A percentile compares a stretch with the other conserved stretches of the same genome.
Evolutionary conservation across 2,888 invertebrate species (phyloP).

Genomic region (Hartigia nigra): DNA sequence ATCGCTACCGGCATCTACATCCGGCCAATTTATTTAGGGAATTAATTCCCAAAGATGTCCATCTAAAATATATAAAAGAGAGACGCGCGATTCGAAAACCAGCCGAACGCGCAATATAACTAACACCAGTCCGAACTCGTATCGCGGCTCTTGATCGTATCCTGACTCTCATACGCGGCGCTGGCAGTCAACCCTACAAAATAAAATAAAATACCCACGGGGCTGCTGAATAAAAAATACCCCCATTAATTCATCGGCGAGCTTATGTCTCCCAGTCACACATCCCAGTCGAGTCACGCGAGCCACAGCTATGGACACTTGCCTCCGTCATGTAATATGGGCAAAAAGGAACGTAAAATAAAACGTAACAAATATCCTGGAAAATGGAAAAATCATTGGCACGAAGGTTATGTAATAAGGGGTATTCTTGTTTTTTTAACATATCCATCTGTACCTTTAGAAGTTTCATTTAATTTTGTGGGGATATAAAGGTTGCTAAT

Average conservation of each 20-base stretch:
- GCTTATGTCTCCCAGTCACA: constrained; percentile 32
- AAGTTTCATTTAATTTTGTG: neutral
- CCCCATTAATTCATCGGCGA: constrained; percentile 51
- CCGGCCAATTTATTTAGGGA: constrained; percentile 35
- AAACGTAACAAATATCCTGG: neutral
- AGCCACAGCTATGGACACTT: neutral
- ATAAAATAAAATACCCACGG: constrained; percentile 41
- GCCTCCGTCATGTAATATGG: neutral
- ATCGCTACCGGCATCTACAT: constrained; percentile 29
- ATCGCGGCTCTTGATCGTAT: constrained; percentile 40
- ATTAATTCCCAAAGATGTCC: constrained; percentile 30
- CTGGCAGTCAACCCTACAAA: constrained; percentile 34
- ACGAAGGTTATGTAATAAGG: neutral
- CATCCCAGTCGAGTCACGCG: constrained; percentile 33
- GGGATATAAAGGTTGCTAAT: neutral
- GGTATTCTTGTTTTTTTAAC: neutral
- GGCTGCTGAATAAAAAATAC: constrained; percentile 49
- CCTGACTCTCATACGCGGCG: constrained; percentile 25
- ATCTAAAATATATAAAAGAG: constrained; percentile 28
- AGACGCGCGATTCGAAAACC: constrained; percentile 16
- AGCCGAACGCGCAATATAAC: constrained; percentile 35
- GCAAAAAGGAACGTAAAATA: neutral
- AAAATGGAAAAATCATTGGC: neutral
- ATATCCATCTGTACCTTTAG: neutral
- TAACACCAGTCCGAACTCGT: constrained; percentile 29